Base-by-base conservation (phyloP, 2,888 invertebrate genomes). In the Piscicola geometra region DNA sequence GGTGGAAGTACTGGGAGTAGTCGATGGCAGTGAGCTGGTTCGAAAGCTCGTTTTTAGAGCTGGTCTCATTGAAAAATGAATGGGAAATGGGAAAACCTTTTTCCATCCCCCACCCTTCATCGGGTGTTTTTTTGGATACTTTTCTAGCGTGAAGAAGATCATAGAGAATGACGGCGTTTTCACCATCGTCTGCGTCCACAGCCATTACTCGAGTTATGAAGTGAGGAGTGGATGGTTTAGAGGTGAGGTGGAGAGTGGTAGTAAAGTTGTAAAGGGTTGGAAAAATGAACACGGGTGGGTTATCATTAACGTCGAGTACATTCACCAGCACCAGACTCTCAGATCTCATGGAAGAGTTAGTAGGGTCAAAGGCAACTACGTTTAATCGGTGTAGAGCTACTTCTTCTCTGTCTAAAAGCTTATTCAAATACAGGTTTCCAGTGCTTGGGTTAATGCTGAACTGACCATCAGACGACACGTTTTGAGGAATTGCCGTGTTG, bases 231-330 rank as follows among this genome's bases (percentile, higher is more conserved):
- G 76, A 21, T 9, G 60, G 56, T 28, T 52, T 56, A 2, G 21
- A 1, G 2, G 47, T 56, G 21, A 73, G 9, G 36, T 64, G 35
- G 33, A 73, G 35, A 21, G 25, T 64, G 25, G 56, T 67, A 35
- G 78, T 77, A 76, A 76, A 76, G 76, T 79, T 79, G 66, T 30
- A 70, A 2, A 30, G 67, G 0, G 76, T 72, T 0, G 79, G 80
- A 72, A 75, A 79, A n/a, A 52, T 35, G 56, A 80, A 78, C 15
- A 71, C 25, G 0, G 80, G 80, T 0, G 75, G n/a, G 77, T 80
- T 80, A 77, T 80, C 80, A 72, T 80, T 80, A 28, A 71, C 60
- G 70, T 80, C 80, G 0, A 56, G 28, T 3, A 80, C 78, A 32
- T 76, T 73, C n/a, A 80, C 74, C 32, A 79, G 76, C 32, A 77